Evolutionary conservation across 2,888 invertebrate species (phyloP).

Genomic region (Noctua janthe): DNA sequence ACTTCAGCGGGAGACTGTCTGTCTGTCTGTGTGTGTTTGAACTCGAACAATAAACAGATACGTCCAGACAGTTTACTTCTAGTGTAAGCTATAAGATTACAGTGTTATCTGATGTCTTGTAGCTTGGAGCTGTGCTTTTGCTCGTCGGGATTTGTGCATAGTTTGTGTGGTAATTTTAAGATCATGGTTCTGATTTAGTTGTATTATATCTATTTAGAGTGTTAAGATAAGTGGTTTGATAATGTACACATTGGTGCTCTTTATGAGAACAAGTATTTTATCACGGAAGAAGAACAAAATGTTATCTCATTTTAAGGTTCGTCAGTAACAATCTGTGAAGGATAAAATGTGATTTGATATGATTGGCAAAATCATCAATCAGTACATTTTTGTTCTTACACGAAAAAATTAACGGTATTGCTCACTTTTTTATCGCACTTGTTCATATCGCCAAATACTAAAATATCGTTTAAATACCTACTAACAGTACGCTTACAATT

Average conservation of each 20-base stretch:
- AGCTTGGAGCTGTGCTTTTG: constrained; percentile 7
- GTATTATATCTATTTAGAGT: neutral
- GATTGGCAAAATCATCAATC: neutral
- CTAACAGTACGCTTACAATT: neutral
- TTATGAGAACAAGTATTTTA: neutral
- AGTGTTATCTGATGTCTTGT: constrained; percentile 13
- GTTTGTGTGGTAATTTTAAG: neutral
- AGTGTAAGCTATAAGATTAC: constrained; percentile 34
- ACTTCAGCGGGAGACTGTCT: constrained; percentile 46
- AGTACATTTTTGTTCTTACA: neutral
- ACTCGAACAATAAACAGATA: constrained; percentile 63
- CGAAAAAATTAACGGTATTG: neutral
- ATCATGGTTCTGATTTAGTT: neutral
- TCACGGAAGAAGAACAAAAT: neutral
- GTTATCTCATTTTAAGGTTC: neutral
- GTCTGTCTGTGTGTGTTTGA: constrained; percentile 53
- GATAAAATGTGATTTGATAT: neutral
- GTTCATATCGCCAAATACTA: too few species aligned
- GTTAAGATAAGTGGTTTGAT: neutral
- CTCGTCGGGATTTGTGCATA: neutral
- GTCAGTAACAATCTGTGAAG: neutral
- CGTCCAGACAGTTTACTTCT: constrained; percentile 34
- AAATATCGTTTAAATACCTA: neutral
- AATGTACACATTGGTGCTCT: neutral
- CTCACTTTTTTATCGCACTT: neutral